These are phyloP conservation scores for Pipistrellus nathusii DNA, from an alignment of 2,797 vertebrate genomes.

Conservation along the genomic window DNA sequence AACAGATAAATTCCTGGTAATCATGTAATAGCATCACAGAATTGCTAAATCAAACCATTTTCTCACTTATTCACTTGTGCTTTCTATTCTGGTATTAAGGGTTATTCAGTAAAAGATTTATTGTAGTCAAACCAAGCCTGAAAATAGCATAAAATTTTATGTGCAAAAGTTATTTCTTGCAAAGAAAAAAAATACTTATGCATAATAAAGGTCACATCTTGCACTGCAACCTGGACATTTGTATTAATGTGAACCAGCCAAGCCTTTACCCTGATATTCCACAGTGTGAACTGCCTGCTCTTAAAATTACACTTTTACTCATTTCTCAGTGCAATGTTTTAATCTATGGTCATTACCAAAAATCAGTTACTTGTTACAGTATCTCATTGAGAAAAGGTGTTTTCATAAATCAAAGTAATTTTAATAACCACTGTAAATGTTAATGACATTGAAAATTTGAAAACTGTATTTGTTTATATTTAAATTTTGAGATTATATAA, in stretches of 20 bases:
- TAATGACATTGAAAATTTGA: neutral
- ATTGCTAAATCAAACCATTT: constrained; percentile 45
- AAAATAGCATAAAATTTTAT: constrained; percentile 68
- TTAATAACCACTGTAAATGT: neutral
- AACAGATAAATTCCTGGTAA: constrained; percentile 27
- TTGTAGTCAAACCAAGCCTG: constrained; percentile 43
- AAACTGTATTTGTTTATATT: neutral
- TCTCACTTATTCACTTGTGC: constrained; percentile 18
- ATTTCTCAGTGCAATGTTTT: neutral
- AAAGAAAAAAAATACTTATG: constrained; percentile 58
- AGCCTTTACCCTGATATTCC: constrained; percentile 24
- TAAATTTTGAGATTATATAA: neutral
- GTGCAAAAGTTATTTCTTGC: constrained; percentile 50
- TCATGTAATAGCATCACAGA: neutral
- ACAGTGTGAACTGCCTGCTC: constrained; percentile 48
- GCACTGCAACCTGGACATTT: constrained; percentile 47
- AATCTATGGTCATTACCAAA: constrained; percentile 8
- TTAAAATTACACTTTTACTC: constrained; percentile 10
- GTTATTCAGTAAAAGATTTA: constrained; percentile 66
- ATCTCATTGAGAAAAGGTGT: neutral
- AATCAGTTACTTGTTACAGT: neutral
- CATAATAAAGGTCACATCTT: constrained; percentile 63
- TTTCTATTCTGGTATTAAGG: constrained; percentile 29
- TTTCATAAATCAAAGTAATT: constrained; percentile 35
- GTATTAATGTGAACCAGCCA: constrained; percentile 36